Base-by-base conservation (phyloP, 1,140 invertebrate species). In the Octopus bimaculoides region DNA sequence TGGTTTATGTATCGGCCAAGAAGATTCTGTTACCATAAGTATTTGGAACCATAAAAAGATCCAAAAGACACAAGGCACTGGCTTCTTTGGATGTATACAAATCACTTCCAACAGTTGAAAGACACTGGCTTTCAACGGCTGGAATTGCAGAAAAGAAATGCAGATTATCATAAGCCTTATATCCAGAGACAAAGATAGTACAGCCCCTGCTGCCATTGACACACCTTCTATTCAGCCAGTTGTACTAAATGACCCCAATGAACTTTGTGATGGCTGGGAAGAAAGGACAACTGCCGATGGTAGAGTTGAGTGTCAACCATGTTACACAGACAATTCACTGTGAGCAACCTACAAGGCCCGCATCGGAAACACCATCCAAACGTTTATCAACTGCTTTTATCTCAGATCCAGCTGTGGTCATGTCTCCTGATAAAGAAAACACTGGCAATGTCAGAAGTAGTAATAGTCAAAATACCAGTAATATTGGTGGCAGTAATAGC, bases 31-130 rank as follows among this genome's bases (percentile, higher is more conserved):
- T 81, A 98, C 96, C 74, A 98, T 98, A 93, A 96, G 91, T 89
- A 93, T 98, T 75, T 98, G 97, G 97, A 98, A 98, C 92, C 94
- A 98, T 89, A 93, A 96, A 82, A 98, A 98, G 92, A 95, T 97
- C 52, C 95, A 97, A 88, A 98, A 98, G 90, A 95, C 96, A 87
- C 94, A 96, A 90, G 94, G 94, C 66, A 95, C 96, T 84, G 97
- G 97, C 12, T 98, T 99, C 90, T 92, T 99, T 56, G 97, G 97
- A 82, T 98, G 97, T 93, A 96, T 98, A 52, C 92, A 95, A 80
- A 96, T 98, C 88, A 93, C 95, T 85, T 94, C 95, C 66, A 98
- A 89, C 94, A 96, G 89, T 93, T 98, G 76, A 98, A 98, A 91
- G 97, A 98, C 90, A 97, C 97, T 81, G 97, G 97, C 90, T 98